These are phyloP conservation scores for Gryllus bimaculatus DNA, from an alignment of 1,140 invertebrate species.

Conservation along the genomic window DNA sequence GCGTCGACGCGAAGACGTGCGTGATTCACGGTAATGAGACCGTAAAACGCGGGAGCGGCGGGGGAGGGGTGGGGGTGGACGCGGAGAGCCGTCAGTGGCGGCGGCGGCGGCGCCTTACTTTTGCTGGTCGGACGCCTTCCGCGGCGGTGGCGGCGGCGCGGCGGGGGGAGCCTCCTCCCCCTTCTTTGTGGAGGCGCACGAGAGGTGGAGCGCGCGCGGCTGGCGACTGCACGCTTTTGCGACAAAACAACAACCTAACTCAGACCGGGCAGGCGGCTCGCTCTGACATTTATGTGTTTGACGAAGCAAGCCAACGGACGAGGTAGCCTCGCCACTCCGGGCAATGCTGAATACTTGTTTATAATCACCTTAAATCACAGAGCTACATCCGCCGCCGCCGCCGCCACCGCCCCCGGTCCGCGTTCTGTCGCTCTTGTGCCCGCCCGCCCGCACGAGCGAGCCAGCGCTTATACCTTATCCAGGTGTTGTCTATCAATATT, in stretches of 20 bases:
- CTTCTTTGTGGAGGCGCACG: not conserved
- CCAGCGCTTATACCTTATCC: not conserved
- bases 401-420: not conserved
- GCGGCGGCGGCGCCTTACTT: too few relatives aligned
- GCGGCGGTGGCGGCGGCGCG: too few relatives aligned
- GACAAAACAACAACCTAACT: not conserved
- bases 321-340: not conserved
- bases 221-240: not conserved
- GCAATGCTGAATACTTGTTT: not conserved
- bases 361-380: not conserved
- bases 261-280: not conserved
- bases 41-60: too few relatives aligned
- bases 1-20: too few relatives aligned
- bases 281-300: conserved; percentile 4
- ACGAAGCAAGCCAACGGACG: not conserved
- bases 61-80: too few relatives aligned
- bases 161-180: too few relatives aligned
- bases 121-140: too few relatives aligned
- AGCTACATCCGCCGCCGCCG: not conserved
- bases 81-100: too few relatives aligned
- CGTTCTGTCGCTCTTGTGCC: not conserved
- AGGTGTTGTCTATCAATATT: conserved; percentile 5
- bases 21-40: too few relatives aligned
- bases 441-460: too few relatives aligned
- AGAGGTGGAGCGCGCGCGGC: not conserved